Percentiles rank a stretch among this genome's conserved stretches.
These are phyloP conservation scores for Drosophila kanapiae DNA, from an alignment of 1,140 invertebrate species.

Conservation along the genomic window DNA sequence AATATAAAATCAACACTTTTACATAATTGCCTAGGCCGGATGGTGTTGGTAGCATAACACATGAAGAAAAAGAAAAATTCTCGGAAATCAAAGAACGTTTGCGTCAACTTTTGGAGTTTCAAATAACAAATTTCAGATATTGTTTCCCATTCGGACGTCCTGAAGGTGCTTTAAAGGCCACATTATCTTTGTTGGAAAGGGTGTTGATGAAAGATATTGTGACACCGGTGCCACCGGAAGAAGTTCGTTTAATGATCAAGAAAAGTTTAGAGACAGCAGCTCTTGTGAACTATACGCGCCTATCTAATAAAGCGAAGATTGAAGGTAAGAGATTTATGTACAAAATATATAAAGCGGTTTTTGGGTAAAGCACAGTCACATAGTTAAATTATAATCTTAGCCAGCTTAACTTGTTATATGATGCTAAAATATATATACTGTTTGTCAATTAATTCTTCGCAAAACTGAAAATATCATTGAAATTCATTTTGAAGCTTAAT, in stretches of 20 bases:
- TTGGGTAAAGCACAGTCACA: no score
- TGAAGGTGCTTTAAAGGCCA: conserved; percentile 98
- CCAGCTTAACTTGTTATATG: no score
- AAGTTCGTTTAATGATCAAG: conserved; percentile 97
- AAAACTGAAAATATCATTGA: no score
- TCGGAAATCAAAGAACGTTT: conserved; percentile 98
- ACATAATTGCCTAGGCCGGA: conserved; percentile 90
- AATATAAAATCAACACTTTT: conserved; percentile 36
- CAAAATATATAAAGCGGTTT: no score
- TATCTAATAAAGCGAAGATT: conserved; percentile 98
- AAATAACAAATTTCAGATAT: conserved; percentile 99
- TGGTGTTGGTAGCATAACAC: conserved; percentile 98
- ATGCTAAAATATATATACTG: no score
- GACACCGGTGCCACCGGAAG: conserved; percentile 98
- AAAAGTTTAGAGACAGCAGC: conserved; percentile 99
- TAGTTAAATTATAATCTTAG: no score
- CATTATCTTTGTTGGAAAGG: conserved; percentile 97
- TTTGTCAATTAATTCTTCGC: no score
- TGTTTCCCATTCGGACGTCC: conserved; percentile 99
- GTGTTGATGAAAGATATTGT: conserved; percentile 99
- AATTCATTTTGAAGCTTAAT: no score
- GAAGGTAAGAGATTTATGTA: conserved; percentile 90
- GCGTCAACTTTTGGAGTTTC: conserved; percentile 96
- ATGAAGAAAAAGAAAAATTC: conserved; percentile 99
- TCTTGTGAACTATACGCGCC: conserved; percentile 97